Evolutionary conservation across 2,888 invertebrate genomes (phyloP).

Genomic region (Hypena proboscidalis): DNA sequence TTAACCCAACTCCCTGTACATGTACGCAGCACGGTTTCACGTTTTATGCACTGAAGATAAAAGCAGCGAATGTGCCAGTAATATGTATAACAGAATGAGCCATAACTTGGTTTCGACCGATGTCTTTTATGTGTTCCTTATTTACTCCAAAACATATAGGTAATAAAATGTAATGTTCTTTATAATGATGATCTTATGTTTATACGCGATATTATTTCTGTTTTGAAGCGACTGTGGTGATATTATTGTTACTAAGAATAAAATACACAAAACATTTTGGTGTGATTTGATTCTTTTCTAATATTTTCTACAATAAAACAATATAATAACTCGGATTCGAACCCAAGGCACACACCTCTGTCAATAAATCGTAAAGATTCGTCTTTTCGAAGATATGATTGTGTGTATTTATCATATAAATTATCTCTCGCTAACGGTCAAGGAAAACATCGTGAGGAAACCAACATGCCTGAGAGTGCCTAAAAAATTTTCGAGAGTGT

Average conservation of each 20-base stretch:
- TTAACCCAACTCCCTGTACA: slow-evolving; percentile 19
- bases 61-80: slow-evolving; percentile 44
- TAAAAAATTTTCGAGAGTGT: too few species aligned
- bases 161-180: slow-evolving; percentile 46
- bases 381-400: too few species aligned
- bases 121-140: slow-evolving; percentile 49
- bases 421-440: too few species aligned
- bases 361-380: too few species aligned
- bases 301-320: background rate
- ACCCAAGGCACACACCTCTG: too few species aligned
- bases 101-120: slow-evolving; percentile 47
- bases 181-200: slow-evolving; percentile 35
- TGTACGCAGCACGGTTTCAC: slow-evolving; percentile 11
- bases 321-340: too few species aligned
- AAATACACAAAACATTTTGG: too few species aligned
- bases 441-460: too few species aligned
- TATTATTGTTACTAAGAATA: too few species aligned
- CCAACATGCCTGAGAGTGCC: too few species aligned
- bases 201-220: slow-evolving; percentile 27
- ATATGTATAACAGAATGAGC: slow-evolving; percentile 47
- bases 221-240: background rate
- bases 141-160: slow-evolving; percentile 49
- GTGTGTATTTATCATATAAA: too few species aligned
- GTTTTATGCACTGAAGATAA: slow-evolving; percentile 45
- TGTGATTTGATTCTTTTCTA: background rate